Conservation (phyloP, 2,797 vertebrate species). For the Cossypha caffra region DNA sequence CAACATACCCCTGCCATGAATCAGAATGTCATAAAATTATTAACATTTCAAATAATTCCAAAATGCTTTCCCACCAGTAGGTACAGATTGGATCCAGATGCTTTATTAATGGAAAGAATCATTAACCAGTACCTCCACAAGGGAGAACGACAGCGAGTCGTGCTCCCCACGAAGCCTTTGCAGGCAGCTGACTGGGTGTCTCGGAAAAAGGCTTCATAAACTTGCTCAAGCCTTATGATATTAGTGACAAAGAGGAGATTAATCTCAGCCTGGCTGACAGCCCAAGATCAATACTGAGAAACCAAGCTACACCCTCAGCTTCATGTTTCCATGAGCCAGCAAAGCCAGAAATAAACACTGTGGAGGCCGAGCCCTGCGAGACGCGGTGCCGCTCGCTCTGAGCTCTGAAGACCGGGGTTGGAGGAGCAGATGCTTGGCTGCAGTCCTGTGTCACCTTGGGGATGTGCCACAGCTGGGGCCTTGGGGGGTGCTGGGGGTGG, state of each 20-base stretch:
- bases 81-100: constrained; percentile 74
- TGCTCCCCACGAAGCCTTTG: background rate
- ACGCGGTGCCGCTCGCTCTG: fast-evolving
- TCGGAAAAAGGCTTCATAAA: background rate
- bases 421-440: background rate
- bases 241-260: constrained; percentile 30
- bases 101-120: constrained; percentile 33
- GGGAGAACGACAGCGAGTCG: background rate
- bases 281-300: constrained; percentile 56
- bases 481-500: background rate
- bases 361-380: background rate
- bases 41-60: constrained; percentile 58
- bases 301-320: constrained; percentile 27
- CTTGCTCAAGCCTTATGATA: constrained; percentile 13
- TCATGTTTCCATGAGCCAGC: constrained; percentile 46
- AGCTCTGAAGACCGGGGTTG: background rate
- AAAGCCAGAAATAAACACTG: constrained; percentile 41
- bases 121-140: constrained; percentile 25
- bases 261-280: constrained; percentile 36
- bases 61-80: constrained; percentile 63
- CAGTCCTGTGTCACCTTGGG: background rate
- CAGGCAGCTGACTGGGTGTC: background rate
- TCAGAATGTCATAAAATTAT: constrained; percentile 64
- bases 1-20: constrained; percentile 40
- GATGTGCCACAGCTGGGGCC: background rate